Percentiles rank a stretch among this genome's conserved stretches.
Evolutionary conservation across 2,888 invertebrate genomes (phyloP).

Genomic region (Capitulum mitella): DNA sequence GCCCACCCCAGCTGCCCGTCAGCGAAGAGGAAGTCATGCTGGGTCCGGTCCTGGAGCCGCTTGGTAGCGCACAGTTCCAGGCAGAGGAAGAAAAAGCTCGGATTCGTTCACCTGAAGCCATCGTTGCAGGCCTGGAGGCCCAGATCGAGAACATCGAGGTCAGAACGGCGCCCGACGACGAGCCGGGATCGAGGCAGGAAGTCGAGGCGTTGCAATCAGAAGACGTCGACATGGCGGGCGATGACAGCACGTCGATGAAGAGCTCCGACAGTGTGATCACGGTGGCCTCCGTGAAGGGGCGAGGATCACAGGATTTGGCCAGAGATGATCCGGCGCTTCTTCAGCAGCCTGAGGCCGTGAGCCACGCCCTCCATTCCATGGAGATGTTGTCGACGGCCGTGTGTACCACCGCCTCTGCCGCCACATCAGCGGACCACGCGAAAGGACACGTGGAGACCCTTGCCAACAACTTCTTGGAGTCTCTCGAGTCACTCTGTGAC

Average conservation of each 20-base stretch:
- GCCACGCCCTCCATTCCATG: background rate
- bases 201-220: background rate
- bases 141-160: background rate
- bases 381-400: background rate
- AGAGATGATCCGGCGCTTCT: background rate
- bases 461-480: background rate
- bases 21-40: background rate
- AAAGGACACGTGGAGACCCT: background rate
- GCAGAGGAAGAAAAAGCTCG: background rate
- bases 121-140: background rate
- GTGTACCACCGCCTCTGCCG: background rate
- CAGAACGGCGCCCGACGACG: background rate
- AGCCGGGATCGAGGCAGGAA: background rate
- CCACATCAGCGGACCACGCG: background rate
- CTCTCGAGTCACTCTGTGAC: background rate
- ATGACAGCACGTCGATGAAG: background rate
- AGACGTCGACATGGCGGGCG: background rate
- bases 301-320: background rate
- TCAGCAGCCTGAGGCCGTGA: background rate
- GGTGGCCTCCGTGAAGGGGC: background rate
- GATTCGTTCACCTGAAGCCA: background rate
- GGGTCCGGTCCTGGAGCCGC: background rate
- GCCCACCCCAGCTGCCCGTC: background rate
- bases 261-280: slow-evolving; percentile 2
- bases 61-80: background rate